Evolutionary conservation across 2,113 vertebrate genomes (phyloP), one percentile per base, ranked within the genome.

Genomic region (Melanocharis versteri): DNA sequence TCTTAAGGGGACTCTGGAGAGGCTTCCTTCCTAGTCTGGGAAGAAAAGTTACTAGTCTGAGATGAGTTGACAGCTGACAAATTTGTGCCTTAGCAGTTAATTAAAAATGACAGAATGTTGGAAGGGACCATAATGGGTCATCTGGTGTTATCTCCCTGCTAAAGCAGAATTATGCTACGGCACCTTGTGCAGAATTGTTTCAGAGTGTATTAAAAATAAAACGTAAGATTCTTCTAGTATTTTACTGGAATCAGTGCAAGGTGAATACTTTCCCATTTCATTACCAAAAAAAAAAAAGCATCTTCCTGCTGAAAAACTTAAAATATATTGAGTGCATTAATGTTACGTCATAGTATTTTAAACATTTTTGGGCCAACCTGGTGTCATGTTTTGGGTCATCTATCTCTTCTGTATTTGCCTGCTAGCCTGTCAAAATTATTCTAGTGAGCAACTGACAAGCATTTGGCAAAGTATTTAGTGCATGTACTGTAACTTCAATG

Each of bases 191-290:
- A 39, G 44, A 50, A 42, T n/a, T 57, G 6, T 80, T 93, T 73
- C 26, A 72, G 15, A 66, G 6, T 73, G 42, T 28, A 27, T 65
- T 75, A 53, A 77, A 87, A 73, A 31, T 50, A 54, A 89, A 64
- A 14, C 0, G 0, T 42, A 54, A 54, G 44, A 33, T 90, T 85
- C 19, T 44, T 6, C 22, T 19, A 13, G 2, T 27, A 20, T 79
- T 92, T 90, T 83, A 33, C 39, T 62, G 2, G 15, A 33, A 47
- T 87, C 9, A 24, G 2, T 66, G 42, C 1, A 45, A 64, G 27
- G 10, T 47, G 8, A 70, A 50, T 65, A 78, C 12, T 68, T 85
- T 50, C 12, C 3, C 40, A 4, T 50, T 90, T 62, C 1, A 23
- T 71, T 68, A 57, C 13, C 2, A 35, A 82, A 62, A 84, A 70